Percentiles rank a stretch among this genome's conserved stretches.
phyloP scores from a whole-genome alignment of 2,888 invertebrate species.

The Nasonovia ribisnigri region DNA sequence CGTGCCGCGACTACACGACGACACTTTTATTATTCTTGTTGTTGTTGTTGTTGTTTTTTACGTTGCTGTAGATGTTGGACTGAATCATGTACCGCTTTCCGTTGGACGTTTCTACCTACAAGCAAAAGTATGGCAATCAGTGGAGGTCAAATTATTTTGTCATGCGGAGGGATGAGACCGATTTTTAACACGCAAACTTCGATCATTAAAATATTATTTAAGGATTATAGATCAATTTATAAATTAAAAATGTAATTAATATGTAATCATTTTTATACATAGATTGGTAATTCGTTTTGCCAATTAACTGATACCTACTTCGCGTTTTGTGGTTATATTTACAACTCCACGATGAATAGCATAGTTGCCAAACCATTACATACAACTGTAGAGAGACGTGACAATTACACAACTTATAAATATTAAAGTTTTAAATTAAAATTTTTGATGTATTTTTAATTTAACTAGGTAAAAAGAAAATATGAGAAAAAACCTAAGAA shows the following conservation, averaged over 20 bases:
- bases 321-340: not conserved
- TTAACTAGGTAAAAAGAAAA: not conserved
- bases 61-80: not conserved
- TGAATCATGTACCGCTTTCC: too few species aligned
- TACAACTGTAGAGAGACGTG: not conserved
- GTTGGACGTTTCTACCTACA: not conserved
- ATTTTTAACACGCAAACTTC: not conserved
- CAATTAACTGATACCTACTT: not conserved
- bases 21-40: not conserved
- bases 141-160: not conserved
- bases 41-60: not conserved
- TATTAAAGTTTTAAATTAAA: not conserved
- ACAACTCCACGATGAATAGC: not conserved
- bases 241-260: not conserved
- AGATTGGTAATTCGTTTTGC: not conserved
- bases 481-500: not conserved
- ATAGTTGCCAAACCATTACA: not conserved
- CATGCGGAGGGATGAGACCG: not conserved
- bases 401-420: not conserved
- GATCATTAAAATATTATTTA: not conserved
- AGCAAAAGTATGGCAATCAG: not conserved
- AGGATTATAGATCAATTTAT: not conserved
- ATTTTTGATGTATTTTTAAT: not conserved
- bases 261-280: not conserved
- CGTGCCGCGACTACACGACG: not conserved